Conservation (phyloP, 2,888 invertebrate species). For the Habrosyne pyritoides region DNA sequence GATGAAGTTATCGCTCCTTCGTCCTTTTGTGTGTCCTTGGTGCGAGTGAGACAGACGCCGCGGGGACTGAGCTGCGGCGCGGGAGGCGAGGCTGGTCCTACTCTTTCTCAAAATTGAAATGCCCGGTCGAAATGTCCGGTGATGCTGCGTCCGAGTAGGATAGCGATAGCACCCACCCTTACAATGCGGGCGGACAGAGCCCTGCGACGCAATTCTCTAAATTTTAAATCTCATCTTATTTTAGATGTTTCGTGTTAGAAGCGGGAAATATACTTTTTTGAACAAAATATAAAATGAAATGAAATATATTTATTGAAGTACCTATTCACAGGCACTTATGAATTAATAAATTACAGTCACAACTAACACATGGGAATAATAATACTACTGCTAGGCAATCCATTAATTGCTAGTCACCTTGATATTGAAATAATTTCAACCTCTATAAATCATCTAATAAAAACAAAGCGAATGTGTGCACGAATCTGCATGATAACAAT, state of each 20-base stretch:
- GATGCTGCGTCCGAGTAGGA: slow-evolving; percentile 83
- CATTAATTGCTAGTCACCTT: slow-evolving; percentile 38
- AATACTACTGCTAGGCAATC: slow-evolving; percentile 24
- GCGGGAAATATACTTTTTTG: slow-evolving; percentile 12
- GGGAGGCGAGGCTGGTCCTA: slow-evolving; percentile 75
- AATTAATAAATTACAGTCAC: slow-evolving; percentile 4
- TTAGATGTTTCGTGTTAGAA: slow-evolving; percentile 36
- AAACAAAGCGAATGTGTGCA: slow-evolving; percentile 31
- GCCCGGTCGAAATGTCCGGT: slow-evolving; percentile 85
- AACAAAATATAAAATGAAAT: no score
- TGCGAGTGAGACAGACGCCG: slow-evolving; percentile 68
- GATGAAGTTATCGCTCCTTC: slow-evolving; percentile 85
- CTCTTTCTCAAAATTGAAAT: slow-evolving; percentile 85
- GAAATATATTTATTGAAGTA: no score
- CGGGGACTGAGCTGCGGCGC: slow-evolving; percentile 53
- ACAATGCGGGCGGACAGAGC: slow-evolving; percentile 79
- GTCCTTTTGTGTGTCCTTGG: slow-evolving; percentile 84
- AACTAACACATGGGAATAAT: slow-evolving; percentile 6
- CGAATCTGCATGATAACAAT: slow-evolving; percentile 9
- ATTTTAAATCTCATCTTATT: slow-evolving; percentile 74
- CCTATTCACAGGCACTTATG: no score
- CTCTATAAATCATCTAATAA: slow-evolving; percentile 37
- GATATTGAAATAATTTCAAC: slow-evolving; percentile 35
- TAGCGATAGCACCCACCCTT: slow-evolving; percentile 82
- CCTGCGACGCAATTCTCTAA: slow-evolving; percentile 77